Evolutionary conservation across 2,888 invertebrate genomes (phyloP).

Genomic region (Priocnemis perturbator): DNA sequence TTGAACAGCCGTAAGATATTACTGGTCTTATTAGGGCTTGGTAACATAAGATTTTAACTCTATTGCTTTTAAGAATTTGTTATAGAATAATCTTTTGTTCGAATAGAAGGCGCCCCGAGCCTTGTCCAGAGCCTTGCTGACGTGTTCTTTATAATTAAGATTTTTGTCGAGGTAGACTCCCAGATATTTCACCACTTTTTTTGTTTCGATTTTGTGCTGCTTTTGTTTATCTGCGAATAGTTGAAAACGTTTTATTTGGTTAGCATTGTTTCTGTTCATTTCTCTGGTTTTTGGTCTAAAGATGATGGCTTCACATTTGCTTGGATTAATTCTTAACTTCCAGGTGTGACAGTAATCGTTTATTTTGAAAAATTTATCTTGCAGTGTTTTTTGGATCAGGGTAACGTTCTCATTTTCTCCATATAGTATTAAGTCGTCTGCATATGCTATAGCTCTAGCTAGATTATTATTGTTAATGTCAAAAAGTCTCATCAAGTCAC

Average conservation of each 20-base stretch:
- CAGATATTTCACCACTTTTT: background rate
- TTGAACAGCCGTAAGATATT: conserved; percentile 17
- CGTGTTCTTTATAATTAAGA: background rate
- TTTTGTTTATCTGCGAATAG: background rate
- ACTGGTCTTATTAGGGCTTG: background rate
- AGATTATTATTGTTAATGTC: conserved; percentile 7
- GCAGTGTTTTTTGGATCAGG: background rate
- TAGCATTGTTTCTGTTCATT: conserved; percentile 22
- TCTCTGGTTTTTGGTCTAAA: conserved; percentile 24
- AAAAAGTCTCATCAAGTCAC: conserved; percentile 15
- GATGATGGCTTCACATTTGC: conserved; percentile 42
- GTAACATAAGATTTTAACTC: too few species aligned
- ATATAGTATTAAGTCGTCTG: conserved; percentile 35
- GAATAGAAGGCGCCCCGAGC: conserved; percentile 19
- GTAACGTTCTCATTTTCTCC: background rate
- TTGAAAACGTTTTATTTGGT: conserved; percentile 5
- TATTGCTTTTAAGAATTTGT: conserved; percentile 9
- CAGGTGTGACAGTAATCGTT: conserved; percentile 24
- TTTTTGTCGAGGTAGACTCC: background rate
- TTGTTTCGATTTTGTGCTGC: background rate
- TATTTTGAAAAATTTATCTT: conserved; percentile 5
- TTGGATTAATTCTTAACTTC: conserved; percentile 38
- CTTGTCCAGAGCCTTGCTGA: background rate
- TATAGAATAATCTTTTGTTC: conserved; percentile 26
- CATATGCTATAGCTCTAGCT: conserved; percentile 24